Percentiles rank a stretch among this genome's conserved stretches.
These are phyloP conservation scores for Spatulosminthurus flaviceps DNA, from an alignment of 2,888 invertebrate genomes.

Conservation along the genomic window DNA sequence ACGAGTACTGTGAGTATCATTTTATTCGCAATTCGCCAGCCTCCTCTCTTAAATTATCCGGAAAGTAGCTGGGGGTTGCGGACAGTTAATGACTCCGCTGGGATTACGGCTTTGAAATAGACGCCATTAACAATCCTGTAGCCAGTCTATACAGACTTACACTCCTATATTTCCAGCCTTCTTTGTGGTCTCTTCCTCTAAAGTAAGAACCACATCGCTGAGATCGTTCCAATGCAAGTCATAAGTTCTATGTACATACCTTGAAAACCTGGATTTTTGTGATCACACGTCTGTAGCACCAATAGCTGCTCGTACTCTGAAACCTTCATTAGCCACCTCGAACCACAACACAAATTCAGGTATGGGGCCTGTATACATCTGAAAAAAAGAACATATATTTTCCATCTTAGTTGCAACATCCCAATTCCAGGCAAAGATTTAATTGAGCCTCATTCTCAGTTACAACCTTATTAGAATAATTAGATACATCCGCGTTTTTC, in stretches of 20 bases:
- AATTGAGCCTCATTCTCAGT: no score
- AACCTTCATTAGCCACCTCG: no score
- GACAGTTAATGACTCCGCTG: constrained; percentile 42
- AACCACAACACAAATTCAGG: no score
- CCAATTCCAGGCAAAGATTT: no score
- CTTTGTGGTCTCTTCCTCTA: not conserved
- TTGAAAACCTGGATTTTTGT: no score
- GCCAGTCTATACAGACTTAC: not conserved
- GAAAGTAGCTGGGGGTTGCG: constrained; percentile 16
- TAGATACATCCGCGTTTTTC: no score
- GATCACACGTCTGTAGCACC: no score
- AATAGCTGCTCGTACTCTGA: no score
- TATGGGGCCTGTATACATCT: no score
- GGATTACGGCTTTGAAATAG: constrained; percentile 26
- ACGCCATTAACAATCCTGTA: constrained; percentile 22
- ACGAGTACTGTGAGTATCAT: constrained; percentile 1
- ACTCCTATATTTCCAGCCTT: not conserved
- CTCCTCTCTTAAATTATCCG: constrained; percentile 12
- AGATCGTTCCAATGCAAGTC: not conserved
- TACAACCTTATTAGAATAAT: no score
- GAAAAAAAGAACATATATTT: no score
- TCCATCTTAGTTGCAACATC: no score
- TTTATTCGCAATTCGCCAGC: constrained; percentile 23
- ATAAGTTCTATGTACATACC: not conserved
- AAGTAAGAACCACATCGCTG: not conserved